Base-by-base conservation (phyloP, 37 sponge, comb jelly and placozoan genomes). In the Cliona cf. orientalis region DNA sequence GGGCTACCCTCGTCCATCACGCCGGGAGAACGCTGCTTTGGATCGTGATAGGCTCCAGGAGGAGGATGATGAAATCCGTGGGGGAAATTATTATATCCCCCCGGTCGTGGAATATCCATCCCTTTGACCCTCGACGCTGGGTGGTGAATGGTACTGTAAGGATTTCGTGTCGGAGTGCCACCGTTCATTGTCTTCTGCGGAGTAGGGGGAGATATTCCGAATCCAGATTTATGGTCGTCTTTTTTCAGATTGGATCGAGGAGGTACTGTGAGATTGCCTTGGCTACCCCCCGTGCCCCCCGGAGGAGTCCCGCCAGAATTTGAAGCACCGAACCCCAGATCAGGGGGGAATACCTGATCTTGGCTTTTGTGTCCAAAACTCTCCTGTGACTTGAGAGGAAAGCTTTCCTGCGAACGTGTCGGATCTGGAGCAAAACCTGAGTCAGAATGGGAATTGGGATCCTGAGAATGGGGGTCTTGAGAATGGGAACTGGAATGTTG, bases 351-450 rank as follows among this genome's bases (percentile, higher is more conserved):
- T n/a, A n/a, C n/a, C n/a, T n/a, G n/a, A n/a, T n/a, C n/a, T n/a
- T n/a, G n/a, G n/a, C n/a, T n/a, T n/a, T n/a, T 19, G 33, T 72
- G 73, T 33, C 73, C 44, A 22, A 26, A 64, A 2, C 55, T 49
- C 25, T 63, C 66, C 36, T 63, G 66, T 64, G 78, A 78, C 22
- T 78, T 43, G 41, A 41, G 7, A 12, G 6, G 26, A 23, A 25
- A 71, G 72, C 72, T 71, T 26, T 42, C 72, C 28, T 71, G 72
- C 5, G 72, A 71, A 26, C 28, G 19, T n/a, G 72, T 33, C 17
- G n/a, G n/a, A n/a, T n/a, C n/a, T n/a, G 63, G 63, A 39, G 59
- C 59, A 57, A 58, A 74, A 39, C 75, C 53, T 32, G 12, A 72
- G 31, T 11, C 73, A 9, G 35, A 28, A 19, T 72, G 55, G 26